Evolutionary conservation across 2,888 invertebrate genomes (phyloP).

Genomic region (Cataglyphis altisquamis): DNA sequence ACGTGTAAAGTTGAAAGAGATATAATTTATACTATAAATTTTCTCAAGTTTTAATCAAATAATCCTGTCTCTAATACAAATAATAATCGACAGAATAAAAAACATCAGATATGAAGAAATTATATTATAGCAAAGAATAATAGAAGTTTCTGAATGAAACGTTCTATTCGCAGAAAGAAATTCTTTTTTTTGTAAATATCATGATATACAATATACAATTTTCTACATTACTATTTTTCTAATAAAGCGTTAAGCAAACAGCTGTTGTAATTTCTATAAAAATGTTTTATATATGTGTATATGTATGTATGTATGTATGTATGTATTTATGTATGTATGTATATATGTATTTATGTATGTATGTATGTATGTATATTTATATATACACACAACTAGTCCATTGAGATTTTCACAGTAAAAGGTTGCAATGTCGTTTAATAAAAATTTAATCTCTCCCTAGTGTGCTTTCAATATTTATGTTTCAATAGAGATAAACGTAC

Average conservation of each 20-base stretch:
- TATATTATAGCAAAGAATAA: not conserved
- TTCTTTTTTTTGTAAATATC: not conserved
- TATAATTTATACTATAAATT: conserved; percentile 17
- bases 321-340: no score
- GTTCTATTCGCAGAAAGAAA: not conserved
- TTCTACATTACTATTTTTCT: not conserved
- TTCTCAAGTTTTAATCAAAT: conserved; percentile 20
- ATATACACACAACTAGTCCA: not conserved
- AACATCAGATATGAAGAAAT: not conserved
- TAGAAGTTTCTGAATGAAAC: not conserved
- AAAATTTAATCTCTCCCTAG: conserved; percentile 53
- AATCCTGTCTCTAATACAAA: not conserved
- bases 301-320: no score
- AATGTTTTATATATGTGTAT: not conserved
- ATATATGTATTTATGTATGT: no score
- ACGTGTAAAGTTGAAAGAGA: not conserved
- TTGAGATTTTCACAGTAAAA: conserved; percentile 17
- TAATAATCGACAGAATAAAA: not conserved
- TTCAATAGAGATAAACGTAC: conserved; percentile 26
- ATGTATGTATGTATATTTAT: no score
- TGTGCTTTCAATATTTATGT: conserved; percentile 41
- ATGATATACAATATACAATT: not conserved
- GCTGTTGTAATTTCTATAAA: not conserved
- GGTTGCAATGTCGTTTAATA: conserved; percentile 40
- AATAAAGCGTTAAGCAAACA: not conserved